Evolutionary conservation across 1,140 invertebrate species (phyloP), one percentile per base, ranked within the genome.

Genomic region (Drosophila dunni): DNA sequence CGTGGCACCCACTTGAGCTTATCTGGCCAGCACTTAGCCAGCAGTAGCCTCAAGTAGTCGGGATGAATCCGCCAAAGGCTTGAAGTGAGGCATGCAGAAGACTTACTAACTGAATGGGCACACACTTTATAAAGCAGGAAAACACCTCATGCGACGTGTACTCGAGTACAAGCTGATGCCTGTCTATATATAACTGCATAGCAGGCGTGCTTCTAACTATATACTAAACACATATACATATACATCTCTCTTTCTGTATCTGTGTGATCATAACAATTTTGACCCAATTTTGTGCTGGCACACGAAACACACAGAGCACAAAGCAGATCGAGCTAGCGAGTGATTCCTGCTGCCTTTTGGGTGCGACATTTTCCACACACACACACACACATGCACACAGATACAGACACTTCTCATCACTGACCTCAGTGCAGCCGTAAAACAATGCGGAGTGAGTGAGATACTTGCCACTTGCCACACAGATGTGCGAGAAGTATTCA

Each of bases 211-310:
- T n/a, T 62, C 24, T n/a, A 50, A 24, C 6, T 15, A 33, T 7
- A 50, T 33, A 50, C 9, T 17, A 33, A 38, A 56, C 38, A 38
- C 38, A 40, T 40, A 17, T 38, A 10, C 4, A 8, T 38, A 46
- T 17, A 10, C 13, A 24, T 69, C 34, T 64, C 36, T 60, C 48
- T 45, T 33, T 53, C 46, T 69, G 70, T 75, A 48, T 78, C 50
- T 85, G 81, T 78, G 75, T 86, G 79, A 90, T 90, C 86, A 90
- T 90, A 90, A 90, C 86, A 90, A 90, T 86, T 90, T 90, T 90
- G 88, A 90, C 88, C 88, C 57, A 90, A 90, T 90, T 90, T 83
- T 68, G 50, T 63, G 57, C 66, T 68, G 60, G 65, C 62, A 67
- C 40, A 79, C 69, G 82, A 77, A 82, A 84, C 66, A 85, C 45